Evolutionary conservation across 2,113 vertebrate genomes (phyloP).

Genomic region (Brachypodius melanocephalos): DNA sequence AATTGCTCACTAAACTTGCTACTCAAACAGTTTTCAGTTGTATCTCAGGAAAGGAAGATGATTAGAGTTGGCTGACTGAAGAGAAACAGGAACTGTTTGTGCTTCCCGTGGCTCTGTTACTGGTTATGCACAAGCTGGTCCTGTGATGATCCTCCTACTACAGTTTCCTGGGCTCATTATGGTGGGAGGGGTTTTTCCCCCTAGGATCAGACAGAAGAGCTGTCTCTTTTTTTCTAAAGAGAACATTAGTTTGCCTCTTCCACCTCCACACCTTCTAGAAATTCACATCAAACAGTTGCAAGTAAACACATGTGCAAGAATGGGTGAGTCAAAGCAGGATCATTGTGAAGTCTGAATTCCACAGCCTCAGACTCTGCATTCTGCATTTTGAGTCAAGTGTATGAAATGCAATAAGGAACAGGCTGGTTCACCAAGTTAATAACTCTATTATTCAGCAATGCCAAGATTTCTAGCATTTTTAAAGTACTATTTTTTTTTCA

Average conservation of each 20-base stretch:
- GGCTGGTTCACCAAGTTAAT: not conserved
- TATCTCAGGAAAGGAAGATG: not conserved
- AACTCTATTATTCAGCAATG: not conserved
- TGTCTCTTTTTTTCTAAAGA: not conserved
- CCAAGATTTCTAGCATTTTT: not conserved
- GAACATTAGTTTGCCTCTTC: not conserved
- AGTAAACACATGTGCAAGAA: not conserved
- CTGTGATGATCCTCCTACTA: accelerated
- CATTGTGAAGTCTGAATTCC: not conserved
- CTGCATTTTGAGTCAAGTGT: not conserved
- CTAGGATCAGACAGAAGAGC: not conserved
- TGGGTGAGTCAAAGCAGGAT: not conserved
- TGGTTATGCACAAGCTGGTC: not conserved
- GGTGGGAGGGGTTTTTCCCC: not conserved
- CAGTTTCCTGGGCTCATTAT: not conserved
- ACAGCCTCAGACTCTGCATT: not conserved
- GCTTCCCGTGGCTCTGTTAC: not conserved
- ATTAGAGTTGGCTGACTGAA: not conserved
- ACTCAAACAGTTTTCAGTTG: not conserved
- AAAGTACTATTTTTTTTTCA: not conserved
- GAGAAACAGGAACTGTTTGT: not conserved
- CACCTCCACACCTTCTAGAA: not conserved
- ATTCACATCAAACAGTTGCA: not conserved
- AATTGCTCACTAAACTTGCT: not conserved
- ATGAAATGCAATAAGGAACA: not conserved